Evolutionary conservation across 2,113 vertebrate genomes (phyloP).

Genomic region (Aegotheles bennettii): DNA sequence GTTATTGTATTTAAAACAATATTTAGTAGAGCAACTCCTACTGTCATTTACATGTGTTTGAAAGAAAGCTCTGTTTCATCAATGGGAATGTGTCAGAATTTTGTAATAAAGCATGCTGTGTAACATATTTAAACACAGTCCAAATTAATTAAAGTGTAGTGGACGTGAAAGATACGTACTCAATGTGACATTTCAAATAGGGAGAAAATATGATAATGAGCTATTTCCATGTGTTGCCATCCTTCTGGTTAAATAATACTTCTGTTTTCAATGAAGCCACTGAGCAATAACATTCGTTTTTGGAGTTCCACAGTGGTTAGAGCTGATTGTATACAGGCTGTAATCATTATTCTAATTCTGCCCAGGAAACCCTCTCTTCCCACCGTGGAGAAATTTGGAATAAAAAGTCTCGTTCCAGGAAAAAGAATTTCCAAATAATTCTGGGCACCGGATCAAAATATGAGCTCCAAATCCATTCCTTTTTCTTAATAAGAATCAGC

Average conservation of each 20-base stretch:
- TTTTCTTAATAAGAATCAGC: slow-evolving; percentile 71
- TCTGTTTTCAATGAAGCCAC: slow-evolving; percentile 57
- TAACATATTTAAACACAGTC: slow-evolving; percentile 22
- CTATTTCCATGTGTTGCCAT: slow-evolving; percentile 59
- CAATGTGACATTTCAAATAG: slow-evolving; percentile 45
- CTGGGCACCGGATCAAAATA: slow-evolving; percentile 58
- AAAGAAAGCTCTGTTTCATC: not conserved
- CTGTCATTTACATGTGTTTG: not conserved
- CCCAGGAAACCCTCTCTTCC: slow-evolving; percentile 59
- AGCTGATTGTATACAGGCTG: slow-evolving; percentile 58
- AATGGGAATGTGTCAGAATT: slow-evolving; percentile 18
- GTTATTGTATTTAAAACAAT: slow-evolving; percentile 13
- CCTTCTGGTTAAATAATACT: slow-evolving; percentile 59
- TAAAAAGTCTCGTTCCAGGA: slow-evolving; percentile 68
- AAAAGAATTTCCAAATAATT: slow-evolving; percentile 69
- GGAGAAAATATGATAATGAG: slow-evolving; percentile 60
- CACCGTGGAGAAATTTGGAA: slow-evolving; percentile 60
- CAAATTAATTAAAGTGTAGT: slow-evolving; percentile 53
- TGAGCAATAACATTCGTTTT: slow-evolving; percentile 41
- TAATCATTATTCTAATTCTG: slow-evolving; percentile 66
- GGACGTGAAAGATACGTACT: slow-evolving; percentile 46
- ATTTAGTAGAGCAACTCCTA: not conserved
- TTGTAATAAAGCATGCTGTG: slow-evolving; percentile 30
- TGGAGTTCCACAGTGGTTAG: slow-evolving; percentile 60
- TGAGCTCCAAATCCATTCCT: slow-evolving; percentile 57